phyloP scores from a whole-genome alignment of 2,113 vertebrate species.

The Dasyprocta punctata region DNA sequence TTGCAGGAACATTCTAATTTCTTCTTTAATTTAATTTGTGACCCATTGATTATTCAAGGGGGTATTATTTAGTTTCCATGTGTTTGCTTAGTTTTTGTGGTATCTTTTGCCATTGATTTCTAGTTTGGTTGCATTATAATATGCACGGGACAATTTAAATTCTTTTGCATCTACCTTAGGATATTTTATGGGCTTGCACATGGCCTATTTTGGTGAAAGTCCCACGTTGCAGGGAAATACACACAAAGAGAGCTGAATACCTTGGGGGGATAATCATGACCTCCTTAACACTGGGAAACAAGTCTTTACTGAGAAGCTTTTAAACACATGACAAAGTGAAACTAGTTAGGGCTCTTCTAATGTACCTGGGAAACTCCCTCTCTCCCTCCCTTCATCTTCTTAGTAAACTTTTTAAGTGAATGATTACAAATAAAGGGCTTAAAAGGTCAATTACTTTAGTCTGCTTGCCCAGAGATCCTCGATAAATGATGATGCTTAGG shows the following conservation, averaged over 20 bases:
- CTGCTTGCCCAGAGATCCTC: not conserved
- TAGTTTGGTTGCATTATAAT: not conserved
- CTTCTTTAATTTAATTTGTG: not conserved
- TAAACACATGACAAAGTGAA: not conserved
- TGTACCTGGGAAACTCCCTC: not conserved
- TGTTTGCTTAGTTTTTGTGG: not conserved
- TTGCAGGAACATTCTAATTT: not conserved
- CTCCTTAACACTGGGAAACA: not conserved
- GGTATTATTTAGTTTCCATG: not conserved
- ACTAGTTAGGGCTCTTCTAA: not conserved
- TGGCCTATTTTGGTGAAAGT: not conserved
- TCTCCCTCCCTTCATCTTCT: not conserved
- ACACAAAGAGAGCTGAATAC: not conserved
- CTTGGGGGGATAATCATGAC: too few species aligned
- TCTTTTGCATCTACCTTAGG: not conserved
- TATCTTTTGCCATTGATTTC: not conserved
- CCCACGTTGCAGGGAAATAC: not conserved
- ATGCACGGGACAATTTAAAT: not conserved
- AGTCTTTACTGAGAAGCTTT: not conserved
- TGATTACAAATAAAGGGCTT: not conserved
- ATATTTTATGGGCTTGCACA: not conserved
- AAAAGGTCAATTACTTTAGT: not conserved
- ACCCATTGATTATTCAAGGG: not conserved
- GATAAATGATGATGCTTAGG: not conserved
- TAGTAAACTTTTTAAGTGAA: not conserved